Evolutionary conservation across 2,113 vertebrate species (phyloP).

Genomic region (Bostrychus sinensis): DNA sequence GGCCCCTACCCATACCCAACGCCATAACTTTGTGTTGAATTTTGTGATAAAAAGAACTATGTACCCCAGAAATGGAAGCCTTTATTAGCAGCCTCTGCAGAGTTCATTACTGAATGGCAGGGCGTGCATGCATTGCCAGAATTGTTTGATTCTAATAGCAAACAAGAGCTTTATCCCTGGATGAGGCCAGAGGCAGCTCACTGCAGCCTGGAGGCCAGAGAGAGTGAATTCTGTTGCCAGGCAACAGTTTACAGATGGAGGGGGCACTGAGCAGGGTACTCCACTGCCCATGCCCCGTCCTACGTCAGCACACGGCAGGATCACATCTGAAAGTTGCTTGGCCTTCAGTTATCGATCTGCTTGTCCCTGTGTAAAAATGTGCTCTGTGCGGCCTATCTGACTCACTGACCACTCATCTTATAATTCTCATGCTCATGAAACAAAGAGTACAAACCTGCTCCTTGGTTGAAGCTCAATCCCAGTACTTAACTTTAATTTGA

Average conservation of each 20-base stretch:
- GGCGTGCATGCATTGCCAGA: conserved; percentile 39
- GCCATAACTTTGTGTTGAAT: conserved; percentile 26
- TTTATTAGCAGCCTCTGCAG: conserved; percentile 52
- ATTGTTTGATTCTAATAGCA: conserved; percentile 55
- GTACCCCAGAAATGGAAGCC: conserved; percentile 29
- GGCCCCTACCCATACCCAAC: background rate
- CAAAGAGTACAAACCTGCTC: background rate
- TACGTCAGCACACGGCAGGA: conserved; percentile 66
- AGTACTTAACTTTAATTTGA: background rate
- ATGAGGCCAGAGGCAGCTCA: conserved; percentile 73
- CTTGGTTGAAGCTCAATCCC: background rate
- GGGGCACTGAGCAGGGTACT: conserved; percentile 60
- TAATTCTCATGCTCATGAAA: background rate
- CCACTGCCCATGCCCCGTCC: conserved; percentile 59
- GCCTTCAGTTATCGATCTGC: conserved; percentile 65
- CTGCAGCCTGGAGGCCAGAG: conserved; percentile 72
- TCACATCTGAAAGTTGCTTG: conserved; percentile 48
- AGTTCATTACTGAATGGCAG: conserved; percentile 41
- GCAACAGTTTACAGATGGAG: conserved; percentile 76
- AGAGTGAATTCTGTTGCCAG: conserved; percentile 78
- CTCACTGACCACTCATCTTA: conserved; percentile 10
- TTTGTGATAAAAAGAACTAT: conserved; percentile 8
- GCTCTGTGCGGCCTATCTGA: conserved; percentile 17
- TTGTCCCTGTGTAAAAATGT: conserved; percentile 23
- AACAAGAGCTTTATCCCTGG: conserved; percentile 59